Evolutionary conservation across 2,797 vertebrate genomes (phyloP), one percentile per base, ranked within the genome.

Genomic region (Steatocranus sp.): DNA sequence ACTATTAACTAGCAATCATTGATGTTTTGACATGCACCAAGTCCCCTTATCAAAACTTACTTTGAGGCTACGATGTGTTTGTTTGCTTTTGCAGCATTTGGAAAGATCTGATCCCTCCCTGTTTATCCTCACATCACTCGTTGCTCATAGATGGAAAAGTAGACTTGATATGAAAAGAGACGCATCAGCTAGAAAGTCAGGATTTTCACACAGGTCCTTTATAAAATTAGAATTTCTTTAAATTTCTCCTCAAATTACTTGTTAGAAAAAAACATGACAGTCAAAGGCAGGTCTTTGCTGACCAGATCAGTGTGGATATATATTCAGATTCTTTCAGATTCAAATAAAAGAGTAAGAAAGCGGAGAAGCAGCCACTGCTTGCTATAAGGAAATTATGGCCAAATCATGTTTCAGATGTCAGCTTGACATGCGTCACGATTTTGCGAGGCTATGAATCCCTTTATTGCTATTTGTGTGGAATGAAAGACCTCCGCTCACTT

Each of bases 401-500:
- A 81, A 76, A 79, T 92, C 86, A 53, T 80, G 77, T 88, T 87
- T 90, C 90, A 17, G 36, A 90, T 79, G 79, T 90, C 88, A 54
- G 81, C 56, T 43, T 85, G 86, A 91, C 90, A 83, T 83, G 88
- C 41, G 58, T 90, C 86, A 68, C 30, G 82, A 82, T 82, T 93
- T 92, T 88, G 90, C 23, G 25, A 84, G 88, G 87, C 84, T 25
- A 86, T 88, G 86, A 93, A 90, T 84, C 85, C 85, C 86, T 92
- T 93, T 93, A 94, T 93, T 92, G 91, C 92, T 86, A 76, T 93
- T 93, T 91, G 86, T 85, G 89, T 85, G 84, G 85, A 87, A 56
- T 84, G 88, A 92, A 93, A 90, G 83, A 53, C 74, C 84, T 83
- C 74, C 1, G 78, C 88, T 86, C 90, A 78, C 91, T 79, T 30